Conservation (phyloP, 2,113 vertebrate species). For the Pao palembangensis region DNA sequence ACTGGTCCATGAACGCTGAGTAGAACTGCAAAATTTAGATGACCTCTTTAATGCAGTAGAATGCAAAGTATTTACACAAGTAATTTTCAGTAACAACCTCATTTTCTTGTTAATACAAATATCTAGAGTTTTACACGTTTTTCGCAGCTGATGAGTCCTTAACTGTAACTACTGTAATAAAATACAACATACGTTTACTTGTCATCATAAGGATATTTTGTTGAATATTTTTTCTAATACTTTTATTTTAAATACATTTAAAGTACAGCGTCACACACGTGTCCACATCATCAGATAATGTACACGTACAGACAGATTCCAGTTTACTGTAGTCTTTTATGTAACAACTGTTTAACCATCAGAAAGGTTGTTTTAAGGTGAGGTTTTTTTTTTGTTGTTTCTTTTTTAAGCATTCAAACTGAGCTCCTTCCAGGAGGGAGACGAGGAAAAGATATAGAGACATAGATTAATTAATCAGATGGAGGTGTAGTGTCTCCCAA, state of each 20-base stretch:
- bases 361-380: slow-evolving; percentile 2
- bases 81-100: too few species aligned
- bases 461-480: slow-evolving; percentile 66
- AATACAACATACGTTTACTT: slow-evolving; percentile 16
- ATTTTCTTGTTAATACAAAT: too few species aligned
- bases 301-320: slow-evolving; percentile 34
- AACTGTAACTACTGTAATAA: background rate
- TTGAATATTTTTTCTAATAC: background rate
- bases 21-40: too few species aligned
- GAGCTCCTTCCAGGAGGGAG: slow-evolving; percentile 7
- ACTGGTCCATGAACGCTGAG: too few species aligned
- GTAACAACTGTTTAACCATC: slow-evolving; percentile 36
- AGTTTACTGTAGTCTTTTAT: background rate
- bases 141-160: too few species aligned
- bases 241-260: slow-evolving; percentile 14
- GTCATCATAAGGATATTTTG: background rate
- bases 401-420: slow-evolving; percentile 18
- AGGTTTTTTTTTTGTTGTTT: too few species aligned
- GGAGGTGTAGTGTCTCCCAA: slow-evolving; percentile 80
- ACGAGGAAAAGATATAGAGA: background rate
- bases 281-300: slow-evolving; percentile 8
- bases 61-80: too few species aligned
- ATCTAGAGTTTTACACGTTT: too few species aligned
- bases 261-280: slow-evolving; percentile 21
- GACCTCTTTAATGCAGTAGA: too few species aligned